Conservation (phyloP, 1,140 invertebrate species). For the Druon quercuslanigerum region DNA sequence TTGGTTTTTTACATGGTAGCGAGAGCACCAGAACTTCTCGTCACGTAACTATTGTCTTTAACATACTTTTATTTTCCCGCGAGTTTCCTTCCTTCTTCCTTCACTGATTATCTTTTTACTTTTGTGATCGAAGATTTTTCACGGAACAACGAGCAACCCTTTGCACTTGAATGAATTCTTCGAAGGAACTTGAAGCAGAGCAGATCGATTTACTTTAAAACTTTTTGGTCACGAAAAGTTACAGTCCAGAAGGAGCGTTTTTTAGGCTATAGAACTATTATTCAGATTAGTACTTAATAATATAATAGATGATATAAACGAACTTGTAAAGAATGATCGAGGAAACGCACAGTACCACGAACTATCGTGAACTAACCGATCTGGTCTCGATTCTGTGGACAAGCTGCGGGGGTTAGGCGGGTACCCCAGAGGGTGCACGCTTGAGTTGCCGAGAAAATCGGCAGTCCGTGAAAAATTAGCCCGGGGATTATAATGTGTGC, state of each 20-base stretch:
- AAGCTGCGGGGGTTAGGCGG: constrained; percentile 60
- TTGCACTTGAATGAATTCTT: constrained; percentile 29
- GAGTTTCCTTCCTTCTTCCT: background rate
- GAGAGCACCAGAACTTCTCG: constrained; percentile 16
- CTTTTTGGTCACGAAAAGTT: background rate
- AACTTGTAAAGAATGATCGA: constrained; percentile 33
- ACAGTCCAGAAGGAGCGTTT: background rate
- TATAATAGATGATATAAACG: constrained; percentile 23
- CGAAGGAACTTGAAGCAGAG: no score
- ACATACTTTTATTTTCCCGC: background rate
- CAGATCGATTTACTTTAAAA: no score
- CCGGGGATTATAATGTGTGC: constrained; percentile 66
- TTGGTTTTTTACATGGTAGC: constrained; percentile 42
- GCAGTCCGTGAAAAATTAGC: constrained; percentile 73
- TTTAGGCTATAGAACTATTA: background rate
- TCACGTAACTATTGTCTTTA: constrained; percentile 1
- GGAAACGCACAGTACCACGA: constrained; percentile 64
- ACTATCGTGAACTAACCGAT: constrained; percentile 70
- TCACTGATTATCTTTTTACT: no score
- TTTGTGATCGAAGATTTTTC: constrained; percentile 1
- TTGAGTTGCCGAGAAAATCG: constrained; percentile 74
- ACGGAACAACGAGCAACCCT: constrained; percentile 35
- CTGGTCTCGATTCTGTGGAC: constrained; percentile 66
- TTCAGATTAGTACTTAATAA: constrained; percentile 6
- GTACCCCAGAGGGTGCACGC: constrained; percentile 64